Evolutionary conservation across 2,797 vertebrate genomes (phyloP).

Genomic region (Oophaga sylvatica): DNA sequence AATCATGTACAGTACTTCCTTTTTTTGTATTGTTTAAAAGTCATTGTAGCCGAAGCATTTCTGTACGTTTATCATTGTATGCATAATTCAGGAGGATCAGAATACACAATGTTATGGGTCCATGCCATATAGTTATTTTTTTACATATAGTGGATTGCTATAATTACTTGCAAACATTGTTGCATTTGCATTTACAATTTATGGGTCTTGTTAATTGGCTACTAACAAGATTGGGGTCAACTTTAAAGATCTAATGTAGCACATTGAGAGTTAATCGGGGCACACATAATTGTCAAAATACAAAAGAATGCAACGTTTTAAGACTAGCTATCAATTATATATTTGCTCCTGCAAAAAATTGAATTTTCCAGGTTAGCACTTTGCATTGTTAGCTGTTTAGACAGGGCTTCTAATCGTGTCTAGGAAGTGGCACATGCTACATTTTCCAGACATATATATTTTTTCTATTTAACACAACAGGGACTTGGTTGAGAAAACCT

Average conservation of each 20-base stretch:
- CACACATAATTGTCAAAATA: slow-evolving; percentile 27
- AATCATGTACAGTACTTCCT: no score
- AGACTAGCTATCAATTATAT: slow-evolving; percentile 43
- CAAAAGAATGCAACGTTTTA: slow-evolving; percentile 31
- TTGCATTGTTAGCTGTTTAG: slow-evolving; percentile 49
- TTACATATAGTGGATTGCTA: no score
- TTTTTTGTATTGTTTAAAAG: no score
- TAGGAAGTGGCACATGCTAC: slow-evolving; percentile 47
- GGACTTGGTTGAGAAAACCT: slow-evolving; percentile 61
- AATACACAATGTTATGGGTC: no score
- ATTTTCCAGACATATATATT: slow-evolving; percentile 59
- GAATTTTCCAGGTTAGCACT: slow-evolving; percentile 45
- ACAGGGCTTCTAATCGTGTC: slow-evolving; percentile 53
- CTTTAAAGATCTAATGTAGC: not conserved
- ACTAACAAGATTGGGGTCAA: not conserved
- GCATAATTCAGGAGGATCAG: no score
- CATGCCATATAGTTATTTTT: no score
- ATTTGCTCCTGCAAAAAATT: slow-evolving; percentile 14
- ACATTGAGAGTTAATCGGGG: not conserved
- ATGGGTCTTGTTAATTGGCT: not conserved
- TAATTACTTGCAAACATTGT: no score
- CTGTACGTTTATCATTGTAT: no score
- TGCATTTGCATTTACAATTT: not conserved
- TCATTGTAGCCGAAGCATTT: no score
- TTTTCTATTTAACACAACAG: slow-evolving; percentile 60